Percentiles rank a stretch among this genome's conserved stretches.
Evolutionary conservation across 2,888 invertebrate species (phyloP).

Genomic region (Temnothorax rugatulus): DNA sequence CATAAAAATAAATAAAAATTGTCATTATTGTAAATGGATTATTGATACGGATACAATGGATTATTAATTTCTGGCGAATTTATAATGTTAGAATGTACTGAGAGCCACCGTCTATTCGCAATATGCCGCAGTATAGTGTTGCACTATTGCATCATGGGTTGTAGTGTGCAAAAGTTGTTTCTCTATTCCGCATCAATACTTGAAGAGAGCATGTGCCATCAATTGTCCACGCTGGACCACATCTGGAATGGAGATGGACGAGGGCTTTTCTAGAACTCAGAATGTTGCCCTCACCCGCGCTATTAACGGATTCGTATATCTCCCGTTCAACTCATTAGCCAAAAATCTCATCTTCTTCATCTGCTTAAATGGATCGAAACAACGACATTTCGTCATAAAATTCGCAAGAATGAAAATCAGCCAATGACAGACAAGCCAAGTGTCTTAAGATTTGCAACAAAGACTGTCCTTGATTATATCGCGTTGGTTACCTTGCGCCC

Average conservation of each 20-base stretch:
- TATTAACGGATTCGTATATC: not conserved
- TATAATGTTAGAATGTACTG: constrained; percentile 59
- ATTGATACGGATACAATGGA: not conserved
- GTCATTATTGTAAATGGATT: not conserved
- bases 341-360: not conserved
- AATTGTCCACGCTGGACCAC: constrained; percentile 83
- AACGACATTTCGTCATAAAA: not conserved
- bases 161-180: constrained; percentile 78
- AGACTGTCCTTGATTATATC: constrained; percentile 33
- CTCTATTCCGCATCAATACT: constrained; percentile 77
- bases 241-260: constrained; percentile 79
- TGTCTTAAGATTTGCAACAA: constrained; percentile 41
- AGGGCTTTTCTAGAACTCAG: constrained; percentile 58
- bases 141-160: constrained; percentile 77
- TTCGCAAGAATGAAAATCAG: not conserved
- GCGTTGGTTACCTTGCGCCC: not conserved
- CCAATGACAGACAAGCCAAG: not conserved
- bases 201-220: constrained; percentile 85
- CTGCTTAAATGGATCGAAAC: not conserved
- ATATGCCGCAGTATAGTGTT: constrained; percentile 63
- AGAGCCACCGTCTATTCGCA: constrained; percentile 77
- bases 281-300: constrained; percentile 5
- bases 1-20: not conserved
- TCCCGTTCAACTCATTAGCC: not conserved
- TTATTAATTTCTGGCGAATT: not conserved